Base-by-base conservation (phyloP, 30 jellyfish, hydroid and myxozoan genomes). In the Hydra vulgaris region DNA sequence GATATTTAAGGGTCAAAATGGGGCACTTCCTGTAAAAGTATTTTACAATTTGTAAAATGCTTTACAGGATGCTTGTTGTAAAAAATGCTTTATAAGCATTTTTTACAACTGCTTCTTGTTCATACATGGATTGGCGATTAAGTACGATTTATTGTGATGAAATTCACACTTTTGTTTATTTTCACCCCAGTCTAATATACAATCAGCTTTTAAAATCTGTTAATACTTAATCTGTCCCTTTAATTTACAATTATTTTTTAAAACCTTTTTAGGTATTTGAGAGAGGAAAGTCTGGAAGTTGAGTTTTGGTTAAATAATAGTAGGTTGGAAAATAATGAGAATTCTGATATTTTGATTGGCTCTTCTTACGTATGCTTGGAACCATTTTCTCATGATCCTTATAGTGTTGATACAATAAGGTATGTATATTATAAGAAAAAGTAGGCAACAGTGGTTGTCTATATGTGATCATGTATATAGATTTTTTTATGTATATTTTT, bases 261-360 rank as follows among this genome's bases (percentile, higher is more conserved):
- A 3, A 40, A 5, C 8, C 12, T 40, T 68, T 74, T 0, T 67
- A 91, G 98, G 98, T 91, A 91, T 80, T 72, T 91, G 76, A 73
- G 95, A 17, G 98, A 91, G 76, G 98, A 91, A 77, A 20, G 23
- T n/a, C 55, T 91, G 23, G 98, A 91, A 76, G 85, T 87, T 78
- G 95, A 91, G 74, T 83, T 86, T 86, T 91, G 98, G 98, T 40
- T 90, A 77, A 80, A 69, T 53, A n/a, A 54, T 1, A 0, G 55
- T 17, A 74, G 77, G 16, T 40, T 54, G 25, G 40, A 79, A 27
- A 71, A 70, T 72, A 74, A 56, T 26, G 79, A 76, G 53, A 21
- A 82, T 16, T 82, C 88, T 23, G 98, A 91, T 55, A 79, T 74
- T 75, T 82, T 82, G 68, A 67, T 91, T 68, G 98, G 98, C 15